A percentile compares a stretch with the other conserved stretches of the same genome.
Conservation (phyloP, 2,888 invertebrate genomes). For the Erebia ligea region DNA sequence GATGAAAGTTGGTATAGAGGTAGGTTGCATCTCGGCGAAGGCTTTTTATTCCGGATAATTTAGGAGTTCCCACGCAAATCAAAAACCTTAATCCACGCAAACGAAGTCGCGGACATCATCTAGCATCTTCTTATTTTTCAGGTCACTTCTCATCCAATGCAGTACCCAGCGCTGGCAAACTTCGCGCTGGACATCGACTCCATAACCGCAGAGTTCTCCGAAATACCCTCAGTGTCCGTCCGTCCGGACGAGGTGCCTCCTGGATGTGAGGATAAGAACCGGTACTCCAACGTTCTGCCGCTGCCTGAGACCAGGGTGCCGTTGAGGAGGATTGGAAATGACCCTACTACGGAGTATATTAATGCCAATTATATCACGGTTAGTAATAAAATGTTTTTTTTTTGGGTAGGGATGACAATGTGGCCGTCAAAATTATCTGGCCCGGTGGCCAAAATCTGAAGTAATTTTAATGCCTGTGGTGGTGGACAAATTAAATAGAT, state of each 20-base stretch:
- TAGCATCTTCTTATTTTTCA: constrained; percentile 47
- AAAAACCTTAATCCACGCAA: no score
- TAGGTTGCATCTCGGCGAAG: no score
- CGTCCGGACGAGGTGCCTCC: constrained; percentile 92
- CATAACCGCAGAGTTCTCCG: constrained; percentile 91
- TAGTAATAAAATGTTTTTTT: constrained; percentile 55
- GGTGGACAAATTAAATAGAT: no score
- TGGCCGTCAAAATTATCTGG: no score
- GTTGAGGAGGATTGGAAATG: constrained; percentile 87
- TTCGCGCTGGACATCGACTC: constrained; percentile 88
- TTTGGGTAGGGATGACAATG: not conserved
- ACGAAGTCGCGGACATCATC: not conserved
- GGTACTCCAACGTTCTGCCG: constrained; percentile 97
- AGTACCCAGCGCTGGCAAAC: constrained; percentile 89
- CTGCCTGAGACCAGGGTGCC: constrained; percentile 95
- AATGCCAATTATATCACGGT: constrained; percentile 97
- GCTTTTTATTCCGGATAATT: no score
- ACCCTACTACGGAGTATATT: constrained; percentile 93
- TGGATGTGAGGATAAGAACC: constrained; percentile 95
- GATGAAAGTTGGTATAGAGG: no score
- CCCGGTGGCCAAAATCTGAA: no score
- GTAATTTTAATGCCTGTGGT: no score
- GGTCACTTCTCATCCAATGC: constrained; percentile 89
- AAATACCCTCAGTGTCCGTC: constrained; percentile 90
- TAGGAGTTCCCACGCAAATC: no score